Conservation (phyloP, 1,140 invertebrate genomes). For the Oscheius sp. region DNA sequence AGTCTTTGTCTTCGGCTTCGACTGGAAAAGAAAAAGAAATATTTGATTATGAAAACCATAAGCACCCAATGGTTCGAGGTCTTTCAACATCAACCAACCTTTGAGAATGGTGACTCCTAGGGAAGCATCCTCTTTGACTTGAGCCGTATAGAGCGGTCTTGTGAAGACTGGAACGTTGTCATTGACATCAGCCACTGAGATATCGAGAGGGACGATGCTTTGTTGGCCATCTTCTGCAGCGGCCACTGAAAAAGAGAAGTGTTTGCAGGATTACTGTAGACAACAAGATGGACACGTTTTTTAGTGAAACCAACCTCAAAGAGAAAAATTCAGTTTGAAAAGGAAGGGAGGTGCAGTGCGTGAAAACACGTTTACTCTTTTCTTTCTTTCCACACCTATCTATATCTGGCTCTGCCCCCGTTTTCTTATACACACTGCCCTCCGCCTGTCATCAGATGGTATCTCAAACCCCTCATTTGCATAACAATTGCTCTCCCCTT, state of each 20-base stretch:
- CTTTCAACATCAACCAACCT: too few species aligned
- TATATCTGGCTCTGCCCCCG: neutral
- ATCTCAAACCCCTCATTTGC: neutral
- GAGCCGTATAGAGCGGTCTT: slow-evolving; percentile 75
- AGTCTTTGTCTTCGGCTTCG: slow-evolving; percentile 48
- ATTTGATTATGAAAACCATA: neutral
- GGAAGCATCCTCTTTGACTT: slow-evolving; percentile 75
- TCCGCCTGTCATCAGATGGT: neutral
- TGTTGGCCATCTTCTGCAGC: slow-evolving; percentile 47
- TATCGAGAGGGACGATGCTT: slow-evolving; percentile 64
- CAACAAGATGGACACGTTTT: neutral
- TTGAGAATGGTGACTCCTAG: slow-evolving; percentile 48
- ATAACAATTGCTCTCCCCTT: neutral
- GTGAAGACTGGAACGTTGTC: slow-evolving; percentile 82
- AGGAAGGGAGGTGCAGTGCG: neutral
- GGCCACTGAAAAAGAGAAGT: slow-evolving; percentile 43
- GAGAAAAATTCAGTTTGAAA: neutral
- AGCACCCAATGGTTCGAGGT: neutral
- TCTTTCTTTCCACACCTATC: too few species aligned
- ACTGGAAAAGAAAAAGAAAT: slow-evolving; percentile 39
- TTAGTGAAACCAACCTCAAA: neutral
- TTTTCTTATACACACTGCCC: neutral
- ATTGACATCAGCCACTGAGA: slow-evolving; percentile 81
- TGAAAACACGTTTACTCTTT: neutral
- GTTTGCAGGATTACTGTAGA: neutral